phyloP scores from a whole-genome alignment of 2,113 vertebrate genomes.

The Pluvianellus socialis region DNA sequence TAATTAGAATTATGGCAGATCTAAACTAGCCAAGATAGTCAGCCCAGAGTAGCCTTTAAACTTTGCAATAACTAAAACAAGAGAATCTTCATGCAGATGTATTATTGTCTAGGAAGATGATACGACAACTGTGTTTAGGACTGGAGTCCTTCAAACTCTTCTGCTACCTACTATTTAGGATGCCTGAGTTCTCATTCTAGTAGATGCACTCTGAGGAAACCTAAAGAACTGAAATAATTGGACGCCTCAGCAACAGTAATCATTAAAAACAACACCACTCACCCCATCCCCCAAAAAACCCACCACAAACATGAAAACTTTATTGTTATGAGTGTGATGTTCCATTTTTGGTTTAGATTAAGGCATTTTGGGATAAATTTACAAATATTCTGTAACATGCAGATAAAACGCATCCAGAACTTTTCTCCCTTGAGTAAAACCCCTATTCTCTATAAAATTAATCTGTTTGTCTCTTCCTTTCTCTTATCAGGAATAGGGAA shows the following conservation, averaged over 20 bases:
- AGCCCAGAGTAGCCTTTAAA: neutral
- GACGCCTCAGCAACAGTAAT: neutral
- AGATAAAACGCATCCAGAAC: neutral
- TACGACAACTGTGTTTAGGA: neutral
- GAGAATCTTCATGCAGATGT: neutral
- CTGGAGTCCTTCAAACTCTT: neutral
- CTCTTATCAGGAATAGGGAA: neutral
- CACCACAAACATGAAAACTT: neutral
- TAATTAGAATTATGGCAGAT: neutral
- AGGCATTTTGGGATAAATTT: neutral
- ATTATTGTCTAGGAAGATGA: neutral
- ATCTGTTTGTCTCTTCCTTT: neutral
- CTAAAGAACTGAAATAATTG: neutral
- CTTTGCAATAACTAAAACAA: neutral
- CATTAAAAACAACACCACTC: neutral
- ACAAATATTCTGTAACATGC: neutral
- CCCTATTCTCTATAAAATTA: neutral
- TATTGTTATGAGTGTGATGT: neutral
- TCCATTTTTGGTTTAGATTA: neutral
- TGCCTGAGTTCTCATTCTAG: neutral
- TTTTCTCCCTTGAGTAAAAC: neutral
- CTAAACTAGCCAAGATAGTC: neutral
- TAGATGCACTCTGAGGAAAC: neutral
- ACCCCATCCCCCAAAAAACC: neutral
- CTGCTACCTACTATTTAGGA: neutral